These are phyloP conservation scores for Etheostoma spectabile DNA, from an alignment of 2,113 vertebrate genomes.

Conservation along the genomic window DNA sequence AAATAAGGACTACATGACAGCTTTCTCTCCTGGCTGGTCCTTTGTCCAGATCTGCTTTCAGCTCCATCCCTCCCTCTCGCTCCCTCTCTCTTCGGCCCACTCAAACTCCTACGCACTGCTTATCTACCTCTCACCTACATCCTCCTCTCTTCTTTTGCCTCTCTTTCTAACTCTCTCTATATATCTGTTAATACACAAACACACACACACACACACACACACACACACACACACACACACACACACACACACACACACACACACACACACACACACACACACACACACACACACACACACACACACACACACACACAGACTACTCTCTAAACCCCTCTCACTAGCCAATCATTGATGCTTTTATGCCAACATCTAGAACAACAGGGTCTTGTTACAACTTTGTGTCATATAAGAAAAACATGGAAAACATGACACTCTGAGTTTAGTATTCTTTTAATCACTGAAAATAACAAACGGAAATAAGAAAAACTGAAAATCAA, in stretches of 20 bases:
- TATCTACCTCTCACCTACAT: constrained; percentile 79
- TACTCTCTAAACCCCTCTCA: constrained; percentile 41
- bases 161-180: constrained; percentile 60
- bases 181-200: constrained; percentile 48
- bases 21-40: constrained; percentile 54
- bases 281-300: constrained; percentile 39
- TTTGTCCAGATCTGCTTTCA: constrained; percentile 69
- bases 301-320: constrained; percentile 35
- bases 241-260: constrained; percentile 40
- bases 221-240: constrained; percentile 35
- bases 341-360: constrained; percentile 25
- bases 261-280: constrained; percentile 39
- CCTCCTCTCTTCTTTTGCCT: constrained; percentile 74
- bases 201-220: constrained; percentile 38
- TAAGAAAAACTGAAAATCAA: background rate
- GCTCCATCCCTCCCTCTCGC: constrained; percentile 54
- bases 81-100: constrained; percentile 72
- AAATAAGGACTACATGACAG: constrained; percentile 23
- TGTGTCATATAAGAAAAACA: background rate
- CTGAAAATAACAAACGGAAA: background rate
- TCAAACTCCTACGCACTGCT: constrained; percentile 75
- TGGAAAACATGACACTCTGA: background rate
- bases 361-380: constrained; percentile 30
- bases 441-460: constrained; percentile 10
- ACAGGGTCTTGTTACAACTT: constrained; percentile 35